These are phyloP conservation scores for Helogale parvula DNA, from an alignment of 2,113 vertebrate genomes.

Conservation along the genomic window DNA sequence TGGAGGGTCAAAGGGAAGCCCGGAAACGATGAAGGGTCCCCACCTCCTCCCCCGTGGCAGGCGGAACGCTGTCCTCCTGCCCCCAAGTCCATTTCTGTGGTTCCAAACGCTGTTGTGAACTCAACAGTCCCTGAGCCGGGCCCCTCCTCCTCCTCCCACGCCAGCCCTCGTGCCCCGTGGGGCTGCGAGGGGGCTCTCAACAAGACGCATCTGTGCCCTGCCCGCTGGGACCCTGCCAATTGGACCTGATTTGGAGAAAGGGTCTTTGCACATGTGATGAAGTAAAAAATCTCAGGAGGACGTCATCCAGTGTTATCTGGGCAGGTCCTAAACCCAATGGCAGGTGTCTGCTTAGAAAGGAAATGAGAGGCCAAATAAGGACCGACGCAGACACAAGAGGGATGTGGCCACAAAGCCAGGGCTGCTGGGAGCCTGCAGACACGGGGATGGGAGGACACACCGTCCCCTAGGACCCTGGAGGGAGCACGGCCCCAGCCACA, in stretches of 20 bases:
- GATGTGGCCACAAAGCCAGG: not conserved
- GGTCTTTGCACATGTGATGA: not conserved
- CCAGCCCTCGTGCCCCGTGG: no score
- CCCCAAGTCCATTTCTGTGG: no score
- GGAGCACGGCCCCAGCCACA: accelerated
- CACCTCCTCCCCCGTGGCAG: not conserved
- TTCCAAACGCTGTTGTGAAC: not conserved
- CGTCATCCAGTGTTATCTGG: not conserved
- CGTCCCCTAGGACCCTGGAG: not conserved
- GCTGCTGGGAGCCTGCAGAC: not conserved
- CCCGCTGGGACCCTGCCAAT: not conserved
- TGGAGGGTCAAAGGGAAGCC: no score
- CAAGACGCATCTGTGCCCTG: not conserved
- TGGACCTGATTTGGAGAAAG: not conserved
- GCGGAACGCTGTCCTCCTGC: not conserved
- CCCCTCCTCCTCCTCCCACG: accelerated
- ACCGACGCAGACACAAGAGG: no score
- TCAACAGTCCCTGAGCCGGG: accelerated
- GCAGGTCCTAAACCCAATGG: not conserved
- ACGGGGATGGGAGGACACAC: not conserved
- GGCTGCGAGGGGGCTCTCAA: accelerated
- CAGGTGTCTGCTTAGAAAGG: not conserved
- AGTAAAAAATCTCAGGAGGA: not conserved
- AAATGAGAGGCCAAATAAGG: not conserved
- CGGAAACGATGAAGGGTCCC: not conserved